Conservation (phyloP, 2,797 vertebrate species). For the Rhynchonycteris naso region DNA sequence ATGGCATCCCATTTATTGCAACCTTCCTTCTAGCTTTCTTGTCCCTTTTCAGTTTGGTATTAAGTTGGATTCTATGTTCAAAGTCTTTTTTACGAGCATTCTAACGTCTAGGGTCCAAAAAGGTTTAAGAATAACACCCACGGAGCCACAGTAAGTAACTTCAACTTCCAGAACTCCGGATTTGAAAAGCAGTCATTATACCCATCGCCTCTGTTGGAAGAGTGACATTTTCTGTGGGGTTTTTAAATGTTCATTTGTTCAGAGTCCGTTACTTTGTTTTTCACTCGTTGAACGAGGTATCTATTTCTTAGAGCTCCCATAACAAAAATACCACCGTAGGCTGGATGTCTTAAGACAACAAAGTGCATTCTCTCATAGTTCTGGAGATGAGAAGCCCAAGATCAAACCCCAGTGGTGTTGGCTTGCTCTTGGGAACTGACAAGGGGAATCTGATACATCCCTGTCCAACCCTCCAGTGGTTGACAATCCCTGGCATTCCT, state of each 20-base stretch:
- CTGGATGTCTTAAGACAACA: not conserved
- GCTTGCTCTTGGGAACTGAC: not conserved
- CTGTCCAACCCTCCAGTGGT: not conserved
- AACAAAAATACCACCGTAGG: not conserved
- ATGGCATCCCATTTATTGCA: not conserved
- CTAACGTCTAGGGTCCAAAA: slow-evolving; percentile 25
- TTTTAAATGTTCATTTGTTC: not conserved
- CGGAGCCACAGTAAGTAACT: not conserved
- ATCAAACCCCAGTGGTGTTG: not conserved
- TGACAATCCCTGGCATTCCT: not conserved
- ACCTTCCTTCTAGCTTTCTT: not conserved
- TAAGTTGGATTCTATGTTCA: not conserved
- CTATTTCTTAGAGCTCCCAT: not conserved
- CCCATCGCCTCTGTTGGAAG: not conserved
- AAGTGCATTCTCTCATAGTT: not conserved
- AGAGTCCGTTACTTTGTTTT: not conserved
- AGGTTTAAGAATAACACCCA: slow-evolving; percentile 36
- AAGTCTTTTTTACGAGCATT: not conserved
- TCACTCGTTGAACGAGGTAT: not conserved
- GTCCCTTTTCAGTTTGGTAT: not conserved
- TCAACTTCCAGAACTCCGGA: not conserved
- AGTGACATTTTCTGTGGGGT: not conserved
- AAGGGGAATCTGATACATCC: not conserved
- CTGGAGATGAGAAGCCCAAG: not conserved
- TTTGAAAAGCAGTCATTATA: not conserved